Conservation (phyloP, 1,140 invertebrate genomes). For the Drosophila melanica region DNA sequence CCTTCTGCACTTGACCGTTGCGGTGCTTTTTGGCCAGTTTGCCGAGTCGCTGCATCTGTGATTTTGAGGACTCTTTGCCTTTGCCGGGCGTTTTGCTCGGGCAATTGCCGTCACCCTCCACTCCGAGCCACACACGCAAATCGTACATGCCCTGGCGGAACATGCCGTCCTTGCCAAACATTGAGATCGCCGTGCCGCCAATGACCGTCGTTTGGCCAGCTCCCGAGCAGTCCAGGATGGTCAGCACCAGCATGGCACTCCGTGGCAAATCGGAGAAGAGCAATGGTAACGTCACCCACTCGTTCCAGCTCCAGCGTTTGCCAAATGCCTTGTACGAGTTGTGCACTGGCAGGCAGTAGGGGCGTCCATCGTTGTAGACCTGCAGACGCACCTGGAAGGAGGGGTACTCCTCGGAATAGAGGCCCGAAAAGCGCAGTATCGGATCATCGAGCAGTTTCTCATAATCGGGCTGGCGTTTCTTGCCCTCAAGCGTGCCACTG, state of each 20-base stretch:
- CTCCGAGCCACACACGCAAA: slow-evolving; percentile 91
- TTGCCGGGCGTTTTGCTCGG: slow-evolving; percentile 93
- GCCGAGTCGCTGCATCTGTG: slow-evolving; percentile 94
- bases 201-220: slow-evolving; percentile 92
- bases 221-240: slow-evolving; percentile 96
- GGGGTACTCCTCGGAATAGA: slow-evolving; percentile 92
- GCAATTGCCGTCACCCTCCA: slow-evolving; percentile 89
- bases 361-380: slow-evolving; percentile 92
- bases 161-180: slow-evolving; percentile 97
- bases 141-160: slow-evolving; percentile 94
- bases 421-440: slow-evolving; percentile 94
- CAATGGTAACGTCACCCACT: slow-evolving; percentile 97
- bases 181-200: slow-evolving; percentile 94
- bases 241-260: slow-evolving; percentile 95
- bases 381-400: slow-evolving; percentile 95
- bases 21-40: slow-evolving; percentile 97
- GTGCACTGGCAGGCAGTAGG: slow-evolving; percentile 93
- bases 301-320: slow-evolving; percentile 98
- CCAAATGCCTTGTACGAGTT: slow-evolving; percentile 97
- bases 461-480: slow-evolving; percentile 92
- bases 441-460: slow-evolving; percentile 94
- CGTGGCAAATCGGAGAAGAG: slow-evolving; percentile 96
- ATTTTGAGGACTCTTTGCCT: slow-evolving; percentile 89
- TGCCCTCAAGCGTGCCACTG: slow-evolving; percentile 97
- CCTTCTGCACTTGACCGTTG: slow-evolving; percentile 96